Conservation (phyloP, 2,888 invertebrate species). For the Eucera pruinosa region DNA sequence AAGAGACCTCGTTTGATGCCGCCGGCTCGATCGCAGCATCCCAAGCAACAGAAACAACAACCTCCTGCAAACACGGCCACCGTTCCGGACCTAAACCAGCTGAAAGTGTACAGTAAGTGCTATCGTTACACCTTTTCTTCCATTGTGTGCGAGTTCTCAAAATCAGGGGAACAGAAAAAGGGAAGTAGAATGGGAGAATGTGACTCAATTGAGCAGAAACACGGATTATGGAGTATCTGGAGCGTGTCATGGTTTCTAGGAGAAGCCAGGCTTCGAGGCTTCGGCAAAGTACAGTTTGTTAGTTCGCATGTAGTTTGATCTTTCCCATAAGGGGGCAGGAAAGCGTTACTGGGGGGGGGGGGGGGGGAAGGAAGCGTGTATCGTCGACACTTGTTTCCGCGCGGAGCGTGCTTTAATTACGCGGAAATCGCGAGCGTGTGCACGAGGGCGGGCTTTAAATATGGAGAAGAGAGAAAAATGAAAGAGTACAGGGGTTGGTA, state of each 20-base stretch:
- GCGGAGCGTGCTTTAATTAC: conserved; percentile 11
- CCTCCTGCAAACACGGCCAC: conserved; percentile 80
- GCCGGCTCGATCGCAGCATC: conserved; percentile 82
- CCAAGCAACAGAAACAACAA: conserved; percentile 78
- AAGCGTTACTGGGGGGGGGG: neutral
- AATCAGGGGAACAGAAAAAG: neutral
- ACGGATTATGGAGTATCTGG: neutral
- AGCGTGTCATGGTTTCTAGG: conserved; percentile 5
- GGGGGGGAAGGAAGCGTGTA: conserved; percentile 3
- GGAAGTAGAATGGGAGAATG: neutral
- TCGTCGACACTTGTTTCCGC: conserved; percentile 14
- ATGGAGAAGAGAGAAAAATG: neutral
- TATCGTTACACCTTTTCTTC: too few relatives aligned
- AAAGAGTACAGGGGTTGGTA: too few relatives aligned
- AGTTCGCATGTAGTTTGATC: conserved; percentile 1
- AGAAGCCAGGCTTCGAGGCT: neutral
- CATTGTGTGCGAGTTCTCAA: too few relatives aligned
- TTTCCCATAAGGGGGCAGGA: neutral
- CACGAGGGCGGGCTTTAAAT: neutral
- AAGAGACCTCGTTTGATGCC: conserved; percentile 87
- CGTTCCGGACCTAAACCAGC: conserved; percentile 85
- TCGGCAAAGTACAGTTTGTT: conserved; percentile 17
- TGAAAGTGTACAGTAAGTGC: conserved; percentile 89
- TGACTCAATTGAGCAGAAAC: conserved; percentile 18
- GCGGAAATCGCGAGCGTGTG: conserved; percentile 1